A percentile compares a stretch with the other conserved stretches of the same genome.
These are phyloP conservation scores for Drosophila obscura DNA, from an alignment of 1,140 invertebrate species.

Conservation along the genomic window DNA sequence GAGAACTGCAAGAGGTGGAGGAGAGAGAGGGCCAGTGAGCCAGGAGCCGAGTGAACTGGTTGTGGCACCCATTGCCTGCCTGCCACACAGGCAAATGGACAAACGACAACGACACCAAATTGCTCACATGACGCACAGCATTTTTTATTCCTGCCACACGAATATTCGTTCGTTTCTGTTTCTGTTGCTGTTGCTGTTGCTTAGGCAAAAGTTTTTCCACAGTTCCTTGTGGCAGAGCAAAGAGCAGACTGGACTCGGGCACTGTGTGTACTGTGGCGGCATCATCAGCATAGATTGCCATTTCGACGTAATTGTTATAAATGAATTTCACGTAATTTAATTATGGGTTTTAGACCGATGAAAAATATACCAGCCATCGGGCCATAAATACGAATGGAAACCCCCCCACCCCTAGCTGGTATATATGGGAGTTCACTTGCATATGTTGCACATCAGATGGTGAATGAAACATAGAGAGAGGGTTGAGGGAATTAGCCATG, in stretches of 20 bases:
- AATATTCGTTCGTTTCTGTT: conserved; percentile 47
- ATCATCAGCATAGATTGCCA: conserved; percentile 81
- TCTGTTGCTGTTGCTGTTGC: conserved; percentile 4
- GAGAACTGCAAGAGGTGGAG: too few relatives aligned
- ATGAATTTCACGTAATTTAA: conserved; percentile 82
- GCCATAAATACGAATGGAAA: conserved; percentile 48
- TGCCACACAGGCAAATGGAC: conserved; percentile 31
- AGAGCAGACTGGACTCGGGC: too few relatives aligned
- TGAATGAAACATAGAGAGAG: conserved; percentile 12
- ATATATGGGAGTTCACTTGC: conserved; percentile 33
- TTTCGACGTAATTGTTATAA: conserved; percentile 79
- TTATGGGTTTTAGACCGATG: conserved; percentile 76
- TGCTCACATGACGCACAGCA: conserved; percentile 79
- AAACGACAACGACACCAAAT: conserved; percentile 72
- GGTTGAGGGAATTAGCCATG: conserved; percentile 33
- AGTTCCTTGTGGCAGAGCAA: conserved; percentile 29
- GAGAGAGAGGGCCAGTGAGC: neutral
- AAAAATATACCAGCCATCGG: conserved; percentile 73
- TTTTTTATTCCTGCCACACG: conserved; percentile 64
- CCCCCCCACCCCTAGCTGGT: conserved; percentile 1
- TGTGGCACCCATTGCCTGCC: conserved; percentile 67
- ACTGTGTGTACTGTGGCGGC: conserved; percentile 35
- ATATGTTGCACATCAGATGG: conserved; percentile 42
- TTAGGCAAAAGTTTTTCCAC: conserved; percentile 47
- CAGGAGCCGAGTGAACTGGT: conserved; percentile 75